Conservation (phyloP, 2,888 invertebrate species). For the Cyclophora albipunctata region DNA sequence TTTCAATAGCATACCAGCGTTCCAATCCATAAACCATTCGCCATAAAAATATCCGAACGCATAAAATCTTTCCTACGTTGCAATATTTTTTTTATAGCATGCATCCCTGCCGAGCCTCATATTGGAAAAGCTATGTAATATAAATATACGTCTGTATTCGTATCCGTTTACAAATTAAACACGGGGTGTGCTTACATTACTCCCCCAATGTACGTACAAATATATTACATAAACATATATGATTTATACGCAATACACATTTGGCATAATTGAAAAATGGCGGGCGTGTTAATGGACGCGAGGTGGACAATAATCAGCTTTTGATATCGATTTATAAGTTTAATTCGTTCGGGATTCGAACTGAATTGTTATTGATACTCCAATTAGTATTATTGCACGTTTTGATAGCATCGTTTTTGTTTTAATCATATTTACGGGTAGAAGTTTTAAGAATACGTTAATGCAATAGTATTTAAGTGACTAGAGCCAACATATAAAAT, state of each 20-base stretch:
- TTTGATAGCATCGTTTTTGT: too few species aligned
- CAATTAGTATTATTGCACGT: too few species aligned
- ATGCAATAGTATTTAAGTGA: too few species aligned
- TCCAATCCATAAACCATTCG: constrained; percentile 35
- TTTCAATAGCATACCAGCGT: constrained; percentile 33
- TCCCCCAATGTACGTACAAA: constrained; percentile 8
- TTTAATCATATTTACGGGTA: too few species aligned
- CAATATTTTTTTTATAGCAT: constrained; percentile 28
- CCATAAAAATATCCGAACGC: constrained; percentile 43
- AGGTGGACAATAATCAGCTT: constrained; percentile 54
- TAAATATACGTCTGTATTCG: constrained; percentile 50
- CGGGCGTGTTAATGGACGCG: constrained; percentile 45
- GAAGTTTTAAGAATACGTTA: too few species aligned
- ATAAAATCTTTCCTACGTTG: constrained; percentile 35
- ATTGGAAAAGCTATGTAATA: constrained; percentile 34
- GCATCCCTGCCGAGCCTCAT: constrained; percentile 39
- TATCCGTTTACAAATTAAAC: constrained; percentile 68
- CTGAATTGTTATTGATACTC: not conserved
- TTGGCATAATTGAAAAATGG: constrained; percentile 74
- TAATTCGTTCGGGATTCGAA: not conserved
- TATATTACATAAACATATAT: constrained; percentile 37
- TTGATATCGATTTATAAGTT: constrained; percentile 19
- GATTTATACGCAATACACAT: constrained; percentile 69
- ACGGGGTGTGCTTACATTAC: constrained; percentile 38
- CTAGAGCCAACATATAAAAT: too few species aligned